Evolutionary conservation across 1,140 invertebrate genomes (phyloP), one percentile per base, ranked within the genome.

Genomic region (Odontomachus brunneus): DNA sequence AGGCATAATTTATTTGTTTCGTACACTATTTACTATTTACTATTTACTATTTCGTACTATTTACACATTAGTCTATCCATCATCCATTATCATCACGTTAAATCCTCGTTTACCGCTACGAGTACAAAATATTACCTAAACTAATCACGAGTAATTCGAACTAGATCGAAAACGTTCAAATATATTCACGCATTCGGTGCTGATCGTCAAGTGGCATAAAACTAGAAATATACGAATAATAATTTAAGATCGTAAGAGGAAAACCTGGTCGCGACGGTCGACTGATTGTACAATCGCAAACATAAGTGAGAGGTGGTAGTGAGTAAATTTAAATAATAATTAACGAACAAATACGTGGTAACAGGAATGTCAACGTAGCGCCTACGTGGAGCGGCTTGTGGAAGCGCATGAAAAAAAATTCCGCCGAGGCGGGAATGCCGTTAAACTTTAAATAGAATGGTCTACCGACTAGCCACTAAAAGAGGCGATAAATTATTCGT

Each of bases 401-500:
- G 69, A 71, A 3, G 5, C 19, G 17, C 3, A 24, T 29, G 2
- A 53, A 14, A 3, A 49, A 22, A 5, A 75, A 22, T 75, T 26
- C 7, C 29, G 55, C 53, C 4, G 62, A 24, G 29, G 0, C 38
- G 29, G 7, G 3, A 53, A 24, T n/a, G 22, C 26, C 38, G 3
- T 78, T 19, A 3, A 44, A 57, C 15, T 1, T 19, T 48, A 29
- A 60, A 4, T 7, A 9, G 3, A 44, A 26, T 76, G 44, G 66
- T 19, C 44, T 69, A 44, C 14, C 2, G 3, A 66, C 7, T 5
- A 69, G 1, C 15, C 44, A 26, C 1, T 7, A 66, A 55, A 38
- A 55, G 2, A 44, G 53, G 26, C 12, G 15, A 73, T 73, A 73
- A 65, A 53, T 44, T 44, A 44, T 11, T 44, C 38, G 38, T 44